Conservation (phyloP, 2,113 vertebrate species). For the Tachycineta bicolor region DNA sequence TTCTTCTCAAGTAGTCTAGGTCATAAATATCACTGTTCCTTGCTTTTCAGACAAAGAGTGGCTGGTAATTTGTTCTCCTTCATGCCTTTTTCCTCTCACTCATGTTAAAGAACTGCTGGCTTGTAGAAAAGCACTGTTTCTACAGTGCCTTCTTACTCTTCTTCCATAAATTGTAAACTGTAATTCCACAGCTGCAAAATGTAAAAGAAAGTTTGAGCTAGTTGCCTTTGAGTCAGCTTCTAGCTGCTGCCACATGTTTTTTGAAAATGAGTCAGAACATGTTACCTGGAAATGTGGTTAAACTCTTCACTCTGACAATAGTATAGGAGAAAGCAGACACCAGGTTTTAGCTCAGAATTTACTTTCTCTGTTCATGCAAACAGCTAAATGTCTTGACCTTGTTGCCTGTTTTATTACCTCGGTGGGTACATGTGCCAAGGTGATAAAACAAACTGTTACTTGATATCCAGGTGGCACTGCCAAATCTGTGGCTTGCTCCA, state of each 20-base stretch:
- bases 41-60: background rate
- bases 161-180: background rate
- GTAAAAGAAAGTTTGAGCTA: background rate
- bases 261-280: background rate
- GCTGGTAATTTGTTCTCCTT: background rate
- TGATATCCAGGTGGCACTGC: conserved; percentile 42
- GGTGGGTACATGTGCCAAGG: background rate
- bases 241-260: background rate
- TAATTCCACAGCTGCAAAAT: background rate
- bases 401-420: conserved; percentile 33
- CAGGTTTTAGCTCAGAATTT: conserved; percentile 5
- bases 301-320: background rate
- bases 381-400: conserved; percentile 25
- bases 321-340: background rate
- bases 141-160: background rate
- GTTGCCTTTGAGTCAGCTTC: background rate
- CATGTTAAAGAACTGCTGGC: background rate
- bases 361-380: conserved; percentile 12
- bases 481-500: background rate
- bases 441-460: conserved; percentile 60
- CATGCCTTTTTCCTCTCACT: background rate
- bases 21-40: background rate
- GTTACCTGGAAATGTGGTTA: background rate
- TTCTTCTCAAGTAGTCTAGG: background rate
- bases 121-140: background rate